Conservation (phyloP, 2,888 invertebrate species). For the Allygus modestus region DNA sequence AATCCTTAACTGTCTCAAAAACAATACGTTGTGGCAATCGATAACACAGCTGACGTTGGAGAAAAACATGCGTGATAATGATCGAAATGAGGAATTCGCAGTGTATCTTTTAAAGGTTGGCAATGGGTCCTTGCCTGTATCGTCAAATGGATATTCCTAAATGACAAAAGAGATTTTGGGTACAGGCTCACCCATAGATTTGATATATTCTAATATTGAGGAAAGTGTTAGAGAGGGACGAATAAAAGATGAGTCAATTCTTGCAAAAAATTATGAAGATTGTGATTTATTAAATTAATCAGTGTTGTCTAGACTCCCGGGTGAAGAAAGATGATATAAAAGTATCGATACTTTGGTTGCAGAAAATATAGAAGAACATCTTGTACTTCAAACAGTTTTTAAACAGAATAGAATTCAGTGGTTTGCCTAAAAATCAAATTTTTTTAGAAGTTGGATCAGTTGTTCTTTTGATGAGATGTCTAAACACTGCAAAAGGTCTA, state of each 20-base stretch:
- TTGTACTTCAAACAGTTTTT: neutral
- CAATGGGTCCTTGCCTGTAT: no score
- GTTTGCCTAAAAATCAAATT: neutral
- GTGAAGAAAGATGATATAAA: neutral
- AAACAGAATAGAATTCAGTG: neutral
- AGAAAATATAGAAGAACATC: neutral
- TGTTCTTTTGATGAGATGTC: no score
- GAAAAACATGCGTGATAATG: no score
- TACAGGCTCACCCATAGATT: neutral
- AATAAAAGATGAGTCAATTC: neutral
- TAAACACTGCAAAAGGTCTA: neutral
- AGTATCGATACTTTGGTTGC: neutral
- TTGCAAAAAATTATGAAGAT: neutral
- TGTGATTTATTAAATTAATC: neutral
- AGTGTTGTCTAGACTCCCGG: neutral
- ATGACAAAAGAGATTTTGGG: no score
- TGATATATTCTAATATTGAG: neutral
- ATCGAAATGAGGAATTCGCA: no score
- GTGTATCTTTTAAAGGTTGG: no score
- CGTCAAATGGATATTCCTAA: no score
- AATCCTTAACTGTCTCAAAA: no score
- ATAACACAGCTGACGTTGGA: no score
- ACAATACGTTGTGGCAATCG: no score
- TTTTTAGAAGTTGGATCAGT: neutral
- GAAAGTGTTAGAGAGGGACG: neutral